Evolutionary conservation across 2,888 invertebrate species (phyloP), one percentile per base, ranked within the genome.

Genomic region (Smittia sp.): DNA sequence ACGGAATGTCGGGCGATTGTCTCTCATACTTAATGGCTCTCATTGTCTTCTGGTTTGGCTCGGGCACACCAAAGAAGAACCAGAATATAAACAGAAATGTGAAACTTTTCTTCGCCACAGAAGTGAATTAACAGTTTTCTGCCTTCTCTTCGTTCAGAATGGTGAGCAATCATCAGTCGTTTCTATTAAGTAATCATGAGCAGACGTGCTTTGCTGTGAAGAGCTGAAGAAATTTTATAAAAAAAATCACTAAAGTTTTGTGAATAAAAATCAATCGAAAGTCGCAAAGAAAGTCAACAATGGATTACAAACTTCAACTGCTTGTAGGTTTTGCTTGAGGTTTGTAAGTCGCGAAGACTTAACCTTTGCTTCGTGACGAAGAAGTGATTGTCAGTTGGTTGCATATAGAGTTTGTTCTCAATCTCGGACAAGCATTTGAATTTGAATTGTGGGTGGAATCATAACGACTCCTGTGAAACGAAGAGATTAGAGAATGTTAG

Each of bases 41-140:
- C 13, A 39, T 39, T 46, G 13, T 46, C 15, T 46, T 46, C 46
- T 46, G n/a, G 46, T 46, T 46, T 11, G 13, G 6, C n/a, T 46
- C 15, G n/a, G 6, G 46, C 39, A 13, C 39, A 46, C 46, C n/a
- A 11, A 46, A 39, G 39, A 46, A 46, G 46, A 46, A 46, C 46
- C 7, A 39, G 13, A 46, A 46, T 46, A 46, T n/a, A 46, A 46
- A 3, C 46, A 32, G 13, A 46, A 46, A 13, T 46, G 46, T 46
- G 15, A 15, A 46, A 46, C 11, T 46, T 46, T 46, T 46, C 46
- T 46, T 15, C n/a, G n/a, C 46, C 46, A 46, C 46, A 46, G n/a
- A 46, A 58, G 58, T n/a, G n/a, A n/a, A 58, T 52, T 70, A 70
- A 70, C 69, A 52, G 69, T 70, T 70, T 70, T 69, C 52, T 24